Evolutionary conservation across 2,888 invertebrate genomes (phyloP).

Genomic region (Epinotia ramella): DNA sequence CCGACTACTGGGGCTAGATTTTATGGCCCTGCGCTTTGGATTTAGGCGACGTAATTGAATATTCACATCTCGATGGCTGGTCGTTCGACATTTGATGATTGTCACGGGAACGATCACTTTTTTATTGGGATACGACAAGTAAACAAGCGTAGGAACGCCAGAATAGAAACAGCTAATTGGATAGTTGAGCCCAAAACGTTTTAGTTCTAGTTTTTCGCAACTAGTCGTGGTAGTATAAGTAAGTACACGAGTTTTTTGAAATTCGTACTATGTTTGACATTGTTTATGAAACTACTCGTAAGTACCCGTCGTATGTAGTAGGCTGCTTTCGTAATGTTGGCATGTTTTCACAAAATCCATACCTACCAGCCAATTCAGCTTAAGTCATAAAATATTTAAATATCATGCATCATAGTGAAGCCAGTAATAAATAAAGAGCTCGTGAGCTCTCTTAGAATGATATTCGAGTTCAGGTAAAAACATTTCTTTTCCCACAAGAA

Average conservation of each 20-base stretch:
- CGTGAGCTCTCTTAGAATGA: too few relatives aligned
- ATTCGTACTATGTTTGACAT: too few relatives aligned
- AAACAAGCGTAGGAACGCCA: conserved; percentile 4
- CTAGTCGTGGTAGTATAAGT: too few relatives aligned
- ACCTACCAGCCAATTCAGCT: too few relatives aligned
- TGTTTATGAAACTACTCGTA: too few relatives aligned
- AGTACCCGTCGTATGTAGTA: too few relatives aligned
- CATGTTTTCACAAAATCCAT: too few relatives aligned
- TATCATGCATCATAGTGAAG: not conserved
- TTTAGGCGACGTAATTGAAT: conserved; percentile 72
- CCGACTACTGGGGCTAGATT: conserved; percentile 42
- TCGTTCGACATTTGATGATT: conserved; percentile 66
- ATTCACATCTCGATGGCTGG: conserved; percentile 69
- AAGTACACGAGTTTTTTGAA: too few relatives aligned
- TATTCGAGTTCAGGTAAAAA: too few relatives aligned
- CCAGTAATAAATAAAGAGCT: not conserved
- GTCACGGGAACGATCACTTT: conserved; percentile 53
- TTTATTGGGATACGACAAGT: conserved; percentile 23
- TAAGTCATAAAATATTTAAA: not conserved
- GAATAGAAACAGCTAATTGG: not conserved
- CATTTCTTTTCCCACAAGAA: too few relatives aligned
- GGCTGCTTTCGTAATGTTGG: too few relatives aligned
- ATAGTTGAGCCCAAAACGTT: not conserved
- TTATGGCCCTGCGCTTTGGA: conserved; percentile 50
- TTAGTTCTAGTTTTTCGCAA: too few relatives aligned